Evolutionary conservation across 2,797 vertebrate species (phyloP), one percentile per base, ranked within the genome.

Genomic region (Euphonia xanthogaster): DNA sequence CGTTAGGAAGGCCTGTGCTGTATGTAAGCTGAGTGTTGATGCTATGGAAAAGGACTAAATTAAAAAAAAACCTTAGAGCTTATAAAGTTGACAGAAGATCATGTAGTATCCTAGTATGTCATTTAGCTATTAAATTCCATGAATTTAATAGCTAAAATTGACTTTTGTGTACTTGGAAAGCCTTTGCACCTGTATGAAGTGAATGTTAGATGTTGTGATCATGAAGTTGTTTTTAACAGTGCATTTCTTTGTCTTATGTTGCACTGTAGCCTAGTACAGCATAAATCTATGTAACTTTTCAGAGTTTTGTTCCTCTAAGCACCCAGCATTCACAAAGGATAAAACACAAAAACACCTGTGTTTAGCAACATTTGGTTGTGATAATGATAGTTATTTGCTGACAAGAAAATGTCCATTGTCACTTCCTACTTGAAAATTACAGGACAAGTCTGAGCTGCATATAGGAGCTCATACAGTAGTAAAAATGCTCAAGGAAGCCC

Each of bases 301-400:
- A 79, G 16, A 62, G 33, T 67, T 86, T 66, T 67, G 18, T 24
- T 88, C 73, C 71, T 80, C 65, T 72, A 83, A 72, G n/a, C 5
- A 77, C 23, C 12, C 11, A 76, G 5, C 12, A 18, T 74, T 33
- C 71, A 73, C 19, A 78, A 84, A 71, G 11, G 12, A 35, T 37
- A 60, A 37, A 45, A 57, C 25, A 79, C 9, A 63, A 70, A 88
- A 67, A 0, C 48, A 76, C 53, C 63, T 47, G 28, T 90, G 48
- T 85, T 87, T 60, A 90, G 31, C n/a, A 63, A 20, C 28, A 14
- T 71, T 88, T 94, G 22, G 5, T 84, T 86, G 22, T 25, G 51
- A 42, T 86, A 83, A 93, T 77, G 35, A 83, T 44, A 94, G 48
- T 71, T 88, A 79, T 88, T 86, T 82, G 22, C 74, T 93, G 60